Evolutionary conservation across 2,888 invertebrate species (phyloP), one percentile per base, ranked within the genome.

Genomic region (Tenodera sinensis): DNA sequence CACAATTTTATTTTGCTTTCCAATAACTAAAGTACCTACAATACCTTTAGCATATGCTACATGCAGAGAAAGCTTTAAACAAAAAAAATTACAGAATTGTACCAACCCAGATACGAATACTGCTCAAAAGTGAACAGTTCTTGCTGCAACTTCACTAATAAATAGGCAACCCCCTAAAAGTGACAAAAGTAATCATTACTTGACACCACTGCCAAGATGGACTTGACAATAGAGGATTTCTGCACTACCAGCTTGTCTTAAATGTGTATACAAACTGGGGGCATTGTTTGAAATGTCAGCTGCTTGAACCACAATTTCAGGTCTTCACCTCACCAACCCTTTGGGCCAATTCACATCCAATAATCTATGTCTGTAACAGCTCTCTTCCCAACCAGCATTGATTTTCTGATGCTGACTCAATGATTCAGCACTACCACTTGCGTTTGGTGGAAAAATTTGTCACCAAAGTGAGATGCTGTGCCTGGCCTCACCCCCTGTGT

Each of bases 391-490:
- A n/a, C 42, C 88, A 27, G 88, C 83, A 88, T 88, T 83, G 88
- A 88, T 88, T 88, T 88, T 88, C 88, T 83, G 83, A 27, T 88
- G 87, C 83, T 83, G 88, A 83, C 83, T n/a, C 71, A 87, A 87
- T 82, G 54, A 30, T 82, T 14, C 87, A 87, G 87, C 20, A 83
- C n/a, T 82, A 27, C 83, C 87, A 87, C 28, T 34, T 81, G 34
- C 9, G 20, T 20, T 87, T 30, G 34, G 83, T 71, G 82, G 27
- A 87, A 87, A 71, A 28, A 81, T 27, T 87, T 71, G 54, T 71
- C 54, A 71, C 54, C 54, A 71, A 71, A 71, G 54, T 71, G 54
- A 71, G 54, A 71, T 71, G 15, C 25, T 25, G 54, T 71, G 20
- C 20, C 25, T 85, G 30, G 47, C 20, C 85, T 85, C 85, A 85